Evolutionary conservation across 2,888 invertebrate species (phyloP).

Genomic region (Lepeophtheirus nordmannii): DNA sequence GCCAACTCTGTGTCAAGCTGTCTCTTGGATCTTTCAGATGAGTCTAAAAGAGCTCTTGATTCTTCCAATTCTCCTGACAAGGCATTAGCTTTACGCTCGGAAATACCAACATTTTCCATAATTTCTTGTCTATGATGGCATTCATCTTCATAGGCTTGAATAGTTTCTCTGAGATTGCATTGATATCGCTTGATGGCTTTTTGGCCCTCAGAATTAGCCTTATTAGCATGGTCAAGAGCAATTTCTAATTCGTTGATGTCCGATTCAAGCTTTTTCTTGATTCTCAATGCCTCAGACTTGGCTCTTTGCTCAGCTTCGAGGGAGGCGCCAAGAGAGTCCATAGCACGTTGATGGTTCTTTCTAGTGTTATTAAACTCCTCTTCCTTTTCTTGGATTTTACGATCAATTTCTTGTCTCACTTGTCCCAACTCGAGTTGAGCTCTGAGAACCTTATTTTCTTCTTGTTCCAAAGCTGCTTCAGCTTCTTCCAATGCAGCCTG

Average conservation of each 20-base stretch:
- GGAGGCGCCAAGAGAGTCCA: conserved; percentile 46
- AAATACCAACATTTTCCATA: conserved; percentile 84
- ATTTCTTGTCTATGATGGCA: conserved; percentile 93
- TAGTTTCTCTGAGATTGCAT: conserved; percentile 84
- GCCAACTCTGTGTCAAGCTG: conserved; percentile 93
- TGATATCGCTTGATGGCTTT: conserved; percentile 96
- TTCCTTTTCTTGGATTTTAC: conserved; percentile 43
- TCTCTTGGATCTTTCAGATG: conserved; percentile 92
- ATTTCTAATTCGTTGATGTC: conserved; percentile 48
- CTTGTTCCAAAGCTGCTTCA: conserved; percentile 96
- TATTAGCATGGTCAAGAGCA: conserved; percentile 82
- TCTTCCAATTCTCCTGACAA: conserved; percentile 96
- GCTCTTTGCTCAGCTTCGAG: conserved; percentile 45
- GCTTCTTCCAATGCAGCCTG: conserved; percentile 98
- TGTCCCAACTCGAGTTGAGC: conserved; percentile 41
- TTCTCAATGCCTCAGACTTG: conserved; percentile 43
- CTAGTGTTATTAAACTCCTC: conserved; percentile 45
- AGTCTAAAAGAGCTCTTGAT: conserved; percentile 86
- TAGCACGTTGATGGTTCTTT: conserved; percentile 89
- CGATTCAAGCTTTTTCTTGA: conserved; percentile 47
- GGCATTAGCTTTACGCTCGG: conserved; percentile 90
- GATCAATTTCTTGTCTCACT: conserved; percentile 43
- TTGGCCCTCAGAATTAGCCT: conserved; percentile 88
- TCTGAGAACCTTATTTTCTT: conserved; percentile 65
- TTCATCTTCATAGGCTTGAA: conserved; percentile 89